Evolutionary conservation across 2,797 vertebrate species (phyloP), one percentile per base, ranked within the genome.

Genomic region (Sciurus vulgaris): DNA sequence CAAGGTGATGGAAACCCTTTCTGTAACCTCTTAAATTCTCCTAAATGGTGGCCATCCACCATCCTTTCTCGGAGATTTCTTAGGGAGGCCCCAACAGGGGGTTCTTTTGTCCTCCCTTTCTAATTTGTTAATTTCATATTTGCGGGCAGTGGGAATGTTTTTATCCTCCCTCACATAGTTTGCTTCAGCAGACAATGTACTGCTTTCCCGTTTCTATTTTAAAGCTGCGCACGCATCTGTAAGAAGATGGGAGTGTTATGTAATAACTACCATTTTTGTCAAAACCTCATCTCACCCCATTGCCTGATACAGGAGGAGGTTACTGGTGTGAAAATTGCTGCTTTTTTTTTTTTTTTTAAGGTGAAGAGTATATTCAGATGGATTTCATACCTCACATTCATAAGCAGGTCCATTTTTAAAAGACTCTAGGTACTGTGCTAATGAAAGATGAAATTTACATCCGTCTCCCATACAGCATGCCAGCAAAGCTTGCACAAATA

Each of bases 281-380:
- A 96, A 20, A 95, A 93, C 77, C 96, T 97, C 96, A 97, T 97
- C 96, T 98, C 97, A 98, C 97, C 96, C 95, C 95, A 96, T 95
- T 98, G 97, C 84, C 92, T 94, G 70, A 56, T 98, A 95, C 91
- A 97, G 97, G 98, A 98, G 94, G 96, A 97, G 98, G 96, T 84
- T 97, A 94, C 87, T 96, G 96, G 96, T 83, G 70, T 97, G 96
- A 98, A 98, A 98, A 98, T 88, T 93, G 90, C 97, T 97, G 74
- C 38, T 61, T 95, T 96, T 95, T 26, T 76, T 33, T 76, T 33
- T 9, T 74, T 77, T 82, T 87, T 95, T 72, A 89, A 97, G 95
- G 97, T 95, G 95, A 97, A 98, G 94, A 18, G 79, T 96, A 96
- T 95, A 95, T 96, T 93, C 92, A 85, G 96, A 98, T 97, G 86